Percentiles rank a stretch among this genome's conserved stretches.
Conservation (phyloP, 2,113 vertebrate genomes). For the Ursus arctos region DNA sequence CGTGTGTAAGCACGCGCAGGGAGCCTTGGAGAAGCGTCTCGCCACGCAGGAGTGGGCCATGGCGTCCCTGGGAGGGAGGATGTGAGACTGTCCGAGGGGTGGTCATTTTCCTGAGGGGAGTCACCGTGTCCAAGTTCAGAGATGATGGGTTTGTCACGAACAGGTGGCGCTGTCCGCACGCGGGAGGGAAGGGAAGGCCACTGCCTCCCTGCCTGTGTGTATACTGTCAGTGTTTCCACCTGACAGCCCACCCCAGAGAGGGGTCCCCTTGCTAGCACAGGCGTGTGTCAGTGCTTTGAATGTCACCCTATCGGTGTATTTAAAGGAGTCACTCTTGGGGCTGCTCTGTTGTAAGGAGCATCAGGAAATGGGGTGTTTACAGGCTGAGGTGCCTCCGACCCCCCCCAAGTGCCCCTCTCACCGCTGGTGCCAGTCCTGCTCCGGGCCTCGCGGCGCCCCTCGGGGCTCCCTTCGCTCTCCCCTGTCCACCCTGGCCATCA, state of each 20-base stretch:
- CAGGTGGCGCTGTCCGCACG: background rate
- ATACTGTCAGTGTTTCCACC: background rate
- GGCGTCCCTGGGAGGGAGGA: background rate
- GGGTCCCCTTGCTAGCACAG: background rate
- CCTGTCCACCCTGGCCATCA: background rate
- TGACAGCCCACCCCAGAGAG: background rate
- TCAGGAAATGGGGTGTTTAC: background rate
- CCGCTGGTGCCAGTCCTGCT: background rate
- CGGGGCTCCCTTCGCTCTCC: too few species aligned
- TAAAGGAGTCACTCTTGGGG: background rate
- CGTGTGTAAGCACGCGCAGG: fast-evolving
- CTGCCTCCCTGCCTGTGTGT: background rate
- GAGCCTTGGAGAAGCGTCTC: background rate
- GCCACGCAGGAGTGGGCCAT: fast-evolving
- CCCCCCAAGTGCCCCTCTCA: background rate
- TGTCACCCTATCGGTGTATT: background rate
- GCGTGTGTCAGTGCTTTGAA: background rate
- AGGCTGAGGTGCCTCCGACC: background rate
- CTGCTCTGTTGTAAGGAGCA: background rate
- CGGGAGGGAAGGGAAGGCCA: background rate
- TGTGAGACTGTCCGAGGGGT: fast-evolving
- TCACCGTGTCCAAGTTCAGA: background rate
- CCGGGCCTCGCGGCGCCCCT: background rate
- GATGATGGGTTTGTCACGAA: background rate
- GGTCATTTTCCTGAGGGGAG: background rate